Percentiles rank a stretch among this genome's conserved stretches.
These are phyloP conservation scores for Hapalemur alaotrensis DNA, from an alignment of 2,797 vertebrate genomes.

Conservation along the genomic window DNA sequence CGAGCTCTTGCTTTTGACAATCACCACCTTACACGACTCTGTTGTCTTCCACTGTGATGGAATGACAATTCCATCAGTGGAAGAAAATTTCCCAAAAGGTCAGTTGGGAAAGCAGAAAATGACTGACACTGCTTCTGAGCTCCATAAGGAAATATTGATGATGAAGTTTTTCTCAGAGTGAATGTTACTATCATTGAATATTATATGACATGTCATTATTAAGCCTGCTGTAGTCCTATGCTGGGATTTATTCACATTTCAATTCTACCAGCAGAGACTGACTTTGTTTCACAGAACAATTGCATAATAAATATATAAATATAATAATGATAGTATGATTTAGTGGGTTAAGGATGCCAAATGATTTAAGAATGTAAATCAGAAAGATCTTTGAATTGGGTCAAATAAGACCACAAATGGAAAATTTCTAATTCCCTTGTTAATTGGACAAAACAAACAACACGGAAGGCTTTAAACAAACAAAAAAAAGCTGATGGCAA, in stretches of 20 bases:
- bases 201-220: background rate
- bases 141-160: background rate
- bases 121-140: background rate
- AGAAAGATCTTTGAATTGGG: background rate
- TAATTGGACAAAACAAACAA: conserved; percentile 45
- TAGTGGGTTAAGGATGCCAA: background rate
- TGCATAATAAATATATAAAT: background rate
- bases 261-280: background rate
- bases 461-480: conserved; percentile 17
- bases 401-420: conserved; percentile 3
- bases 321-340: background rate
- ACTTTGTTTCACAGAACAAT: background rate
- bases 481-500: background rate
- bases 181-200: background rate
- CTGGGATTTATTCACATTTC: background rate
- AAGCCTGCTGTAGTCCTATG: background rate
- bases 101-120: background rate
- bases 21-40: background rate
- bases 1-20: background rate
- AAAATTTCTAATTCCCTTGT: conserved; percentile 42
- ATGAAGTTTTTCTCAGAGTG: background rate
- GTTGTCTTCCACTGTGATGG: conserved; percentile 14
- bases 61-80: background rate
- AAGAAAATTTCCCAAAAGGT: conserved; percentile 41
- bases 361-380: background rate